These are phyloP conservation scores for Dicrostonyx torquatus DNA, from an alignment of 2,797 vertebrate species.

Conservation along the genomic window DNA sequence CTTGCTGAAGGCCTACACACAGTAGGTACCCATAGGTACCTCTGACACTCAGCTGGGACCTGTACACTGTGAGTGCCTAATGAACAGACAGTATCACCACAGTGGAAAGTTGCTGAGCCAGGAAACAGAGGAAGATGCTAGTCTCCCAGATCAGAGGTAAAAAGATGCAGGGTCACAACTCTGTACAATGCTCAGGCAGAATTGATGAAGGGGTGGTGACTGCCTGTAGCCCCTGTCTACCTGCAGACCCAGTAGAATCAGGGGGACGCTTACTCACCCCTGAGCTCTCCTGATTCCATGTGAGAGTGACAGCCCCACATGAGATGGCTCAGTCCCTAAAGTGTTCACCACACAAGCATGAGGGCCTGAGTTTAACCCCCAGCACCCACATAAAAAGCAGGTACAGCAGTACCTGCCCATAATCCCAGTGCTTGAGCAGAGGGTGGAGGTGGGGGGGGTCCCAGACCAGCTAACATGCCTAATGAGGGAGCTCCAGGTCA, in stretches of 20 bases:
- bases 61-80: not conserved
- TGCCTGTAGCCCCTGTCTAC: accelerated
- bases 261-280: not conserved
- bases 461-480: not conserved
- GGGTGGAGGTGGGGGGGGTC: not conserved
- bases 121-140: not conserved
- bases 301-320: not conserved
- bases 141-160: not conserved
- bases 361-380: too few species aligned
- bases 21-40: too few species aligned
- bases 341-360: not conserved
- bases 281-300: too few species aligned
- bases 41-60: not conserved
- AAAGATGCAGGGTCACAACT: not conserved
- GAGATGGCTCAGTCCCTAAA: not conserved
- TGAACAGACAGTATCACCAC: not conserved
- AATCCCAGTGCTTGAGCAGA: not conserved
- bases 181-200: not conserved
- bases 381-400: not conserved
- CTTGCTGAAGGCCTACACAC: not conserved
- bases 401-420: not conserved
- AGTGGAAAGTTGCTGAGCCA: not conserved
- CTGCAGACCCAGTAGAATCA: not conserved
- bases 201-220: accelerated
- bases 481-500: not conserved